Evolutionary conservation across 2,888 invertebrate species (phyloP).

Genomic region (Teleiodes luculella): DNA sequence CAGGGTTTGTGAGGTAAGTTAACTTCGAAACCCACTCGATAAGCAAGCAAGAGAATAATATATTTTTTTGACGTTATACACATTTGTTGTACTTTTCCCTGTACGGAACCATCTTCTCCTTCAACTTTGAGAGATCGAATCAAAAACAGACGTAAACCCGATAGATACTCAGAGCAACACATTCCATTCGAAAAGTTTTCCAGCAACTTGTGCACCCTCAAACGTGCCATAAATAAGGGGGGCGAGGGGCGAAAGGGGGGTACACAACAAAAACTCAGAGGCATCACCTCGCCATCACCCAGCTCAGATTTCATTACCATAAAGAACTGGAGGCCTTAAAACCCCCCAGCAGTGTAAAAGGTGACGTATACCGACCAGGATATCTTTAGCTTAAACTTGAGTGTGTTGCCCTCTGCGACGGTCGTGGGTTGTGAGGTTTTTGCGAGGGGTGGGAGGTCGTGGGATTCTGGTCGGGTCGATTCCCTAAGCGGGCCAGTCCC

Average conservation of each 20-base stretch:
- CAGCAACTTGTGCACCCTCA: conserved; percentile 60
- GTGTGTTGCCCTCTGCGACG: conserved; percentile 17
- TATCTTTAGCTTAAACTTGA: conserved; percentile 1
- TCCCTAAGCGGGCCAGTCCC: conserved; percentile 59
- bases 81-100: no score
- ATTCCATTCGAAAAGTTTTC: conserved; percentile 67
- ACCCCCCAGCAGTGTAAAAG: conserved; percentile 76
- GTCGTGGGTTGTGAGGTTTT: conserved; percentile 15
- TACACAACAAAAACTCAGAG: conserved; percentile 75
- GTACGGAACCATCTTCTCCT: not conserved
- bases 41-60: no score
- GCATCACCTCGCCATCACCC: conserved; percentile 77
- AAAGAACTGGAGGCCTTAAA: conserved; percentile 79
- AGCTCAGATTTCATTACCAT: conserved; percentile 80
- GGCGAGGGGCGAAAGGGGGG: conserved; percentile 41
- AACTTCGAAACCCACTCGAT: no score
- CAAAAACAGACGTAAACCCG: conserved; percentile 27
- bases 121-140: conserved; percentile 20
- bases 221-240: conserved; percentile 74
- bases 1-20: no score
- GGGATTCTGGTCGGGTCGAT: conserved; percentile 48
- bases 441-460: conserved; percentile 33
- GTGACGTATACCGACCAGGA: conserved; percentile 37
- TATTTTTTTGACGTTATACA: no score
- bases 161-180: conserved; percentile 59